Evolutionary conservation across 2,113 vertebrate species (phyloP), one percentile per base, ranked within the genome.

Genomic region (Corythornis madagascariensis): DNA sequence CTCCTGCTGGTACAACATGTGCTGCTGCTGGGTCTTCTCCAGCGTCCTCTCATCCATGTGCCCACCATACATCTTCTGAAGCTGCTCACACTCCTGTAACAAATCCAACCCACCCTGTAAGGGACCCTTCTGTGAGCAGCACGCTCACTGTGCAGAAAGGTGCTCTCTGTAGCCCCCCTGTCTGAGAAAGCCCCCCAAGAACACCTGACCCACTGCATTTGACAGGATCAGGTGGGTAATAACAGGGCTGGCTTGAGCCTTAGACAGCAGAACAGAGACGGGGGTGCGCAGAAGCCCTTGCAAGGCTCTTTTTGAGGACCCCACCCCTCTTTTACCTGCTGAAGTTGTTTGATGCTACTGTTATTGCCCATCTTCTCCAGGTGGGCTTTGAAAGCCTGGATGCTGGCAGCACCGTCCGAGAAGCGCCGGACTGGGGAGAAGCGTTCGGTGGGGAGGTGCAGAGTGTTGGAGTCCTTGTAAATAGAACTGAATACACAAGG

Each of bases 1-100:
- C 96, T 99, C 99, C 97, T 99, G 99, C 98, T 99, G 99, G 98
- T 99, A 99, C 64, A 99, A 90, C 93, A 99, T 91, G 78, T 99
- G 99, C 95, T 99, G 99, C 95, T 99, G 99, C 97, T 99, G 99
- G 1, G 99, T 99, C 97, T 99, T 99, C 96, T 99, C 99, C 97
- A 99, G 97, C 33, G 98, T 95, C 45, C 98, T 93, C 95, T 99
- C 99, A 8, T 99, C 99, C 95, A 99, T 98, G 89, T 98, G 98
- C 72, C 97, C 97, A 9, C 99, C 99, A 1, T 99, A 99, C 98
- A 99, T 98, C 98, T 99, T 99, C 98, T 99, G 99, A 50, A 99
- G 98, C 97, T 99, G 99, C 97, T 99, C 99, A 69, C 99, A 99
- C 97, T 99, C 99, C 99, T 99, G 92, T 10, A 92, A 95, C 8